Evolutionary conservation across 2,113 vertebrate species (phyloP).

Genomic region (Macaca fascicularis): T2T-MFA8v1.1 NC_088377.1:185898001-185898500

Average conservation of each 20-base stretch:
- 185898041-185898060: not conserved
- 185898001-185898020: not conserved
- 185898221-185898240: not conserved
- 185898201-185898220: not conserved
- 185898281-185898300: not conserved
- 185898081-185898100: not conserved
- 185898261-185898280: not conserved
- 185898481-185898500: not conserved
- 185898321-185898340: not conserved
- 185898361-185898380: not conserved
- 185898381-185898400: not conserved
- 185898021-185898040: not conserved
- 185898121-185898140: not conserved
- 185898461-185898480: not conserved
- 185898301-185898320: not conserved
- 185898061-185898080: not conserved
- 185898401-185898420: not conserved
- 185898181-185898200: not conserved
- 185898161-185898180: not conserved
- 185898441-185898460: not conserved
- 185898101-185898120: not conserved
- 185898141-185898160: not conserved
- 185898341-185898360: not conserved
- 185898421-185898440: not conserved
- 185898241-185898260: too few relatives aligned